Conservation (phyloP, 2,888 invertebrate genomes). For the Prosapia bicincta region DNA sequence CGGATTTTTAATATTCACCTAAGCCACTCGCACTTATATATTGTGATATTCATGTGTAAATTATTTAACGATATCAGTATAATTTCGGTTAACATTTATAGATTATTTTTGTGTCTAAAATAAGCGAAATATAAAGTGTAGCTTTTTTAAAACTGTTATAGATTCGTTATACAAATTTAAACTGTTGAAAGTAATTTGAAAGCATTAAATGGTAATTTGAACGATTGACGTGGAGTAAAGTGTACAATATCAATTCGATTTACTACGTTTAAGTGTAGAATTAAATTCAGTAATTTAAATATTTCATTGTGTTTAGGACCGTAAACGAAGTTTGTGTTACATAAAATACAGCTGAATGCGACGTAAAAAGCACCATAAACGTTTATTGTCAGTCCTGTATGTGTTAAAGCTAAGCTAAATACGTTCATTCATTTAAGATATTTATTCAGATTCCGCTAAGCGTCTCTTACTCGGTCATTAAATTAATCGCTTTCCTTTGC, state of each 20-base stretch:
- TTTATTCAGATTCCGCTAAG: neutral
- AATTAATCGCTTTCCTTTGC: neutral
- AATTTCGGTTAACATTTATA: neutral
- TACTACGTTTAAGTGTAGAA: neutral
- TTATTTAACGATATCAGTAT: neutral
- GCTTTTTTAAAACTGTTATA: neutral
- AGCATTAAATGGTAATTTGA: neutral
- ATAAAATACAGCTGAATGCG: neutral
- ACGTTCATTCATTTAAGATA: neutral
- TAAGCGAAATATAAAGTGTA: neutral
- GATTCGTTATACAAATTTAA: neutral
- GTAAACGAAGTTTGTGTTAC: neutral
- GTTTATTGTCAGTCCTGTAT: neutral
- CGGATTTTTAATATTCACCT: neutral
- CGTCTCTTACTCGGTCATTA: neutral
- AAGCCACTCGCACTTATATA: neutral
- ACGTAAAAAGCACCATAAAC: neutral
- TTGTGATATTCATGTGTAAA: neutral
- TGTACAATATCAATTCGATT: neutral
- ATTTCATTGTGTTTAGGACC: neutral
- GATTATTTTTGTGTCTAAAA: neutral
- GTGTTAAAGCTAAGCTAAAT: neutral
- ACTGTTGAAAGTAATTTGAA: too few species aligned
- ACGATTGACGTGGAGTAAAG: neutral
- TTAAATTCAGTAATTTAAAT: neutral